These are phyloP conservation scores for Cephalopachus bancanus DNA, from an alignment of 2,797 vertebrate genomes.

Conservation along the genomic window DNA sequence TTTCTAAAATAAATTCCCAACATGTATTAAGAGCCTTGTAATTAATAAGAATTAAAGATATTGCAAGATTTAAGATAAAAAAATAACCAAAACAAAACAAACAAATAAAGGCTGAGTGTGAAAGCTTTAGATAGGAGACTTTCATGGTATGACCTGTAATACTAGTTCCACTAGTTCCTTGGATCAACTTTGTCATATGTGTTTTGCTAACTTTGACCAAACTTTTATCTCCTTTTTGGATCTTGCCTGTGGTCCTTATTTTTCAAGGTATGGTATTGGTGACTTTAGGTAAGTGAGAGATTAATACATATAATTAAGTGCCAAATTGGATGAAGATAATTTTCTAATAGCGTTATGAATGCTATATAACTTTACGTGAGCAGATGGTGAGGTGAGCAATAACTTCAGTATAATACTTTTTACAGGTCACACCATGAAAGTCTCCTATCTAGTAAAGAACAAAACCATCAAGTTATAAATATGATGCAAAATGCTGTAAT, in stretches of 20 bases:
- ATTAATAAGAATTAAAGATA: too few species aligned
- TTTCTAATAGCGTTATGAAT: conserved; percentile 72
- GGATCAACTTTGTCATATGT: background rate
- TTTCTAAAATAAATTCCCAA: too few species aligned
- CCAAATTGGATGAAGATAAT: conserved; percentile 54
- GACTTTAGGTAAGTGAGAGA: background rate
- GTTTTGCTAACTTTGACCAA: background rate
- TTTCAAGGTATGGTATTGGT: conserved; percentile 12
- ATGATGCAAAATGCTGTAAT: conserved; percentile 69
- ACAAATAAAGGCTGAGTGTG: background rate
- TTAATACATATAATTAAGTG: conserved; percentile 43
- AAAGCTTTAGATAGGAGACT: background rate
- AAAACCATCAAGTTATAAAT: conserved; percentile 68
- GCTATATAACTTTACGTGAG: conserved; percentile 69
- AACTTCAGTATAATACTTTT: conserved; percentile 71
- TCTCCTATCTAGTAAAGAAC: conserved; percentile 82
- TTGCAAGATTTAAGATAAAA: too few species aligned
- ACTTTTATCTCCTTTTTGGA: background rate
- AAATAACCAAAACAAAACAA: too few species aligned
- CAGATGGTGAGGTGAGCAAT: conserved; percentile 85
- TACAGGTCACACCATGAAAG: conserved; percentile 80
- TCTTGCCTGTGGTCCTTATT: background rate
- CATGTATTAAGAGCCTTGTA: too few species aligned
- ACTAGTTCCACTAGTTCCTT: background rate
- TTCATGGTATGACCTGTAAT: too few species aligned